Percentiles rank a stretch among this genome's conserved stretches.
These are phyloP conservation scores for Brenthis daphne DNA, from an alignment of 2,888 invertebrate species.

Conservation along the genomic window DNA sequence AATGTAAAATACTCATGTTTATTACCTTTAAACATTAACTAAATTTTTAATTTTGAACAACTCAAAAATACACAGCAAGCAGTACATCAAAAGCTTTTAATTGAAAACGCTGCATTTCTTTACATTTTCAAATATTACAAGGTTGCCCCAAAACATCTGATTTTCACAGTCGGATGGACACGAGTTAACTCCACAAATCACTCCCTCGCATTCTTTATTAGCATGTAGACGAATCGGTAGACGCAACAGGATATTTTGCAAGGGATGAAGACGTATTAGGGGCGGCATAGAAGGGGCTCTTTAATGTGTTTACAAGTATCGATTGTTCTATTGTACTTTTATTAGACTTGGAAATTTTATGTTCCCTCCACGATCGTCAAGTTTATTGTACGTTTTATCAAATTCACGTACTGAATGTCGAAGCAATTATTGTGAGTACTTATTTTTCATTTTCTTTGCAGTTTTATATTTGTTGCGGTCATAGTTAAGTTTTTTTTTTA, in stretches of 20 bases:
- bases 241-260: slow-evolving; percentile 76
- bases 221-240: slow-evolving; percentile 68
- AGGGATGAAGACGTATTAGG: slow-evolving; percentile 70
- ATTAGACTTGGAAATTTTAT: slow-evolving; percentile 79
- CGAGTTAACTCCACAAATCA: slow-evolving; percentile 65
- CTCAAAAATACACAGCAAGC: neutral
- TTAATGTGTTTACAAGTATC: slow-evolving; percentile 82
- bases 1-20: too few species aligned
- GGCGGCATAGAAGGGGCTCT: slow-evolving; percentile 59
- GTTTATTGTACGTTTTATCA: slow-evolving; percentile 57
- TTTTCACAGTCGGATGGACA: slow-evolving; percentile 43
- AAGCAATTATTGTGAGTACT: slow-evolving; percentile 28
- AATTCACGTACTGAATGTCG: slow-evolving; percentile 43
- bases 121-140: slow-evolving; percentile 15
- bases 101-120: neutral
- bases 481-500: neutral
- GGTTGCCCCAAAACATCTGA: slow-evolving; percentile 29
- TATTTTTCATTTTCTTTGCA: slow-evolving; percentile 18
- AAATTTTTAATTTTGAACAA: too few species aligned
- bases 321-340: slow-evolving; percentile 79
- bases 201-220: slow-evolving; percentile 72
- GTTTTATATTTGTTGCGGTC: neutral
- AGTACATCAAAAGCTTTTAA: slow-evolving; percentile 5
- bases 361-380: slow-evolving; percentile 53
- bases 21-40: too few species aligned